Percentiles rank a stretch among this genome's conserved stretches.
phyloP scores from a whole-genome alignment of 2,113 vertebrate genomes.

The cattle (Bos taurus) region ARS-UCD2.0 NC_037349.1:60214001-60214500 shows the following conservation, averaged over 20 bases:
- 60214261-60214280: neutral
- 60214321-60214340: rapidly evolving
- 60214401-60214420: too few species aligned
- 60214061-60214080: neutral
- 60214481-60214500: neutral
- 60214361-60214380: neutral
- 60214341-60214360: neutral
- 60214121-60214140: neutral
- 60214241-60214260: neutral
- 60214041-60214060: neutral
- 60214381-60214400: neutral
- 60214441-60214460: neutral
- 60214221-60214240: rapidly evolving
- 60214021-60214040: neutral
- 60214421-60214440: neutral
- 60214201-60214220: neutral
- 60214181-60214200: neutral
- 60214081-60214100: neutral
- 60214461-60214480: neutral
- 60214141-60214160: neutral
- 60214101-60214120: neutral
- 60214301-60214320: neutral
- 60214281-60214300: neutral
- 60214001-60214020: neutral
- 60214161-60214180: neutral